Evolutionary conservation across 2,113 vertebrate genomes (phyloP).

Genomic region (Tretioscincus oriximinensis): DNA sequence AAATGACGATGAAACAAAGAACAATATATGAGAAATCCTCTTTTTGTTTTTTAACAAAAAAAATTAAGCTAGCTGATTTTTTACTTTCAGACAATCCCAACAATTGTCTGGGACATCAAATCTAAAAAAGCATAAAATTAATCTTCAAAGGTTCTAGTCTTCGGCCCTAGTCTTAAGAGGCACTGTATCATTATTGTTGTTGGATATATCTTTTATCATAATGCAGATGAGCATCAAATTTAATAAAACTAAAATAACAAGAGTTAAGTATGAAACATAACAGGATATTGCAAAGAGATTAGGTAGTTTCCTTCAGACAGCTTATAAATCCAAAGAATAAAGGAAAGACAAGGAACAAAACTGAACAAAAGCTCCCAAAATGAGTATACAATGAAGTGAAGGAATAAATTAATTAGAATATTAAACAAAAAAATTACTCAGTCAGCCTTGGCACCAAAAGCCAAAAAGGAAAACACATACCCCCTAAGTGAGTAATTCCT

Average conservation of each 20-base stretch:
- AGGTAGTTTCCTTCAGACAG: slow-evolving; percentile 88
- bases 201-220: slow-evolving; percentile 93
- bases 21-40: slow-evolving; percentile 34
- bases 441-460: slow-evolving; percentile 45
- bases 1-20: slow-evolving; percentile 33
- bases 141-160: slow-evolving; percentile 80
- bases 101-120: slow-evolving; percentile 82
- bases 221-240: slow-evolving; percentile 86
- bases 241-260: slow-evolving; percentile 96
- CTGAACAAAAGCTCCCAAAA: slow-evolving; percentile 27
- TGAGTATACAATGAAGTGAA: slow-evolving; percentile 48
- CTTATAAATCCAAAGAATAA: slow-evolving; percentile 65
- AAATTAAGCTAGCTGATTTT: slow-evolving; percentile 64
- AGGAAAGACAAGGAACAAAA: slow-evolving; percentile 31
- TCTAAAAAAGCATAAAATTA: slow-evolving; percentile 79
- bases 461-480: background rate
- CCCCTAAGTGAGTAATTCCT: slow-evolving; percentile 40
- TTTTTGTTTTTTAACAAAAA: background rate
- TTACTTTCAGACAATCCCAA: slow-evolving; percentile 76
- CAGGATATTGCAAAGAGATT: slow-evolving; percentile 99
- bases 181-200: slow-evolving; percentile 81
- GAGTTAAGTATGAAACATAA: slow-evolving; percentile 92
- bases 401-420: slow-evolving; percentile 56
- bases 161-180: slow-evolving; percentile 63
- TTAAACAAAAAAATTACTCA: slow-evolving; percentile 45